Conservation (phyloP, 92 coral and sea anemone genomes). For the Palythoa caribaeorum region DNA sequence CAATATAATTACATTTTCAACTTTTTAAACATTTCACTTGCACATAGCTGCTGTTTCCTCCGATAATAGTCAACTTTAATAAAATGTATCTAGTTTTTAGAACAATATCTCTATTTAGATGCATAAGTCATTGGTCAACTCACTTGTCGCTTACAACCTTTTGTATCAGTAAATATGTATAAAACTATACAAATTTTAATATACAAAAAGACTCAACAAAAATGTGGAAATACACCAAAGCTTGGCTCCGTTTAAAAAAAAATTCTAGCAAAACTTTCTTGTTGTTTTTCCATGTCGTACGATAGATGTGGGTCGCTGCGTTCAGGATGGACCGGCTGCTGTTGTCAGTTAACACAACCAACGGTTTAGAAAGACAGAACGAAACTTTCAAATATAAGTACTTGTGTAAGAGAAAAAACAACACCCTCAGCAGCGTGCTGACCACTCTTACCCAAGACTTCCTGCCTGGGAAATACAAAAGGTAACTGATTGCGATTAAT, state of each 20-base stretch:
- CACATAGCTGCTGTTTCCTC: neutral
- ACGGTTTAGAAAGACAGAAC: constrained; percentile 21
- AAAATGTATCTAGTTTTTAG: neutral
- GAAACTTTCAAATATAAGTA: constrained; percentile 10
- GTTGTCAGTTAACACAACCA: constrained; percentile 14
- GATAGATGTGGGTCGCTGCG: constrained; percentile 32
- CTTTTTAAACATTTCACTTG: neutral
- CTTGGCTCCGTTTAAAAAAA: neutral
- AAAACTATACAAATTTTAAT: neutral
- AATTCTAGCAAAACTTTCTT: neutral
- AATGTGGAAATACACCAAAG: neutral
- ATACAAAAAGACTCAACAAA: neutral
- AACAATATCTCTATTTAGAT: neutral
- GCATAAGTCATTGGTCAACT: neutral
- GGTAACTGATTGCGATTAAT: constrained; percentile 14
- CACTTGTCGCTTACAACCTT: too few species aligned
- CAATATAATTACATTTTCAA: neutral
- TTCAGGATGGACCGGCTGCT: constrained; percentile 2
- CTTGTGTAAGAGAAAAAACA: constrained; percentile 23
- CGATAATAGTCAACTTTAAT: neutral
- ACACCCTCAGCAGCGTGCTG: constrained; percentile 16
- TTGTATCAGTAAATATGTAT: neutral
- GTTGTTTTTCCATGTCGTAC: neutral
- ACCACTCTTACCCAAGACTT: constrained; percentile 14
- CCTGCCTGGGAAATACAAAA: constrained; percentile 17